Base-by-base conservation (phyloP, 2,797 vertebrate genomes). In the Falco novaeseelandiae region DNA sequence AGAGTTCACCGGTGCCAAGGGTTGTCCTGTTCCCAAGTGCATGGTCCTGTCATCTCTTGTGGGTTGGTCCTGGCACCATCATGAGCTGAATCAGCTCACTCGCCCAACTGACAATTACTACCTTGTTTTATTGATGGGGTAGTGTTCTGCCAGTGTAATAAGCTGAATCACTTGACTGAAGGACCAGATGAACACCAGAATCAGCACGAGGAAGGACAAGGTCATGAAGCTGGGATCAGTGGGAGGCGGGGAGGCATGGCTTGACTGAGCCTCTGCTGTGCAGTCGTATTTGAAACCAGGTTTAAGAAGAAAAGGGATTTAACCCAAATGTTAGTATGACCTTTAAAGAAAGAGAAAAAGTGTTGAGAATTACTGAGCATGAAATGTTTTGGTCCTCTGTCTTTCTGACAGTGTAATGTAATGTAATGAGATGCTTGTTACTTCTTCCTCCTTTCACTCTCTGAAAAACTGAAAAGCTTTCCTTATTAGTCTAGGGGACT, bases 61-160 rank as follows among this genome's bases (percentile, higher is more conserved):
- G 63, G 30, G 13, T 36, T 78, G 32, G 12, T 63, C 29, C 73
- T 93, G 83, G 90, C 86, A 77, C 54, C 36, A 2, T 27, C 13
- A 6, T 36, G 42, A 92, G 86, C 74, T 94, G 94, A 93, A 72
- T 95, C 88, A 87, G 83, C 93, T 92, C 65, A 10, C 34, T 93
- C 6, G 4, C 70, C 58, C 70, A 66, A 14, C 52, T 88, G 72
- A 46, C 85, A 93, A 32, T 93, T 93, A 18, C 61, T 72, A 0
- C 67, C 42, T 73, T 44, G 52, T 76, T 88, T 88, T 95, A 81
- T 88, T 67, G 85, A 61, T 61, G 72, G 21, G 40, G 78, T 79
- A 17, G 49, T 72, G 38, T 92, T 76, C 73, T 95, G 70, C 77
- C 79, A 72, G 38, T n/a, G 46, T 30, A 72, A 65, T 72, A 29